Conservation (phyloP, 1,140 invertebrate species). For the Zophobas morio region DNA sequence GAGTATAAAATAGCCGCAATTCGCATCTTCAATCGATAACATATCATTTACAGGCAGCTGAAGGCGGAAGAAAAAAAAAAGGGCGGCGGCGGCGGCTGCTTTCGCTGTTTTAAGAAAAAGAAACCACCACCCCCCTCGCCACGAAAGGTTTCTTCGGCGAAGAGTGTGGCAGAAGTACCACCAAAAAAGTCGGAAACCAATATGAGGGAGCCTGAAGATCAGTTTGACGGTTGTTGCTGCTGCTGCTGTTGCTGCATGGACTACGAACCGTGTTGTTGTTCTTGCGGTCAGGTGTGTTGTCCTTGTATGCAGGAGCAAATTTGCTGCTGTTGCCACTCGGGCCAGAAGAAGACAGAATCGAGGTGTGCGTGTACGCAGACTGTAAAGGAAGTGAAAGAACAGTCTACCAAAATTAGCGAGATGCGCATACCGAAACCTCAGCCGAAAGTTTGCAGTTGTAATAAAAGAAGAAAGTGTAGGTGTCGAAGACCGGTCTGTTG, state of each 20-base stretch:
- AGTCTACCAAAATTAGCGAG: constrained; percentile 19
- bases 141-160: too few relatives aligned
- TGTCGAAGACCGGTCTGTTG: constrained; percentile 18
- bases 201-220: neutral
- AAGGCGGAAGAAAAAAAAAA: neutral
- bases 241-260: constrained; percentile 14
- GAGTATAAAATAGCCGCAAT: neutral
- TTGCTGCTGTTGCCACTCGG: constrained; percentile 9
- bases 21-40: neutral
- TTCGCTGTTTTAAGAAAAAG: constrained; percentile 18
- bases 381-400: constrained; percentile 12
- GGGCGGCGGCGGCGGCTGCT: neutral
- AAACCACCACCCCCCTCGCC: neutral
- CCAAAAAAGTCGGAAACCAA: neutral
- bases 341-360: neutral
- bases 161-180: neutral
- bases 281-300: constrained; percentile 1
- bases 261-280: neutral
- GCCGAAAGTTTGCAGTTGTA: neutral
- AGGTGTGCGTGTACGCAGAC: constrained; percentile 2
- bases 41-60: neutral
- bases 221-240: neutral
- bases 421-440: constrained; percentile 3
- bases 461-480: neutral
- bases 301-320: constrained; percentile 7